Evolutionary conservation across 2,797 vertebrate species (phyloP), one percentile per base, ranked within the genome.

Genomic region (Yasuhikotakia modesta): DNA sequence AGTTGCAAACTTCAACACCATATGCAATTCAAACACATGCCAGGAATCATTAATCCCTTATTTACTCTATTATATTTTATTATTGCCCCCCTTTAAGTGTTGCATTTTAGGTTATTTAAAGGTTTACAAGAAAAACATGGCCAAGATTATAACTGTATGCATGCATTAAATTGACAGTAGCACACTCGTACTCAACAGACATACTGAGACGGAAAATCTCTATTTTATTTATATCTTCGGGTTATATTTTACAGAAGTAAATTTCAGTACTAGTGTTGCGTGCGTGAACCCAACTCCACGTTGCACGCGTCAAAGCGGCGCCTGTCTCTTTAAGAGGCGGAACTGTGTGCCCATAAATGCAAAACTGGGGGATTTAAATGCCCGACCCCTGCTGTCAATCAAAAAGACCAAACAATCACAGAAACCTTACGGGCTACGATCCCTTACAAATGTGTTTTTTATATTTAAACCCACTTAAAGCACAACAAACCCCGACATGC

Each of bases 321-420:
- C 32, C 14, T 71, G 63, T 55, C 78, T 60, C 84, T 87, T 87
- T 86, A 84, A 87, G 76, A 78, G 75, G 77, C 77, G 69, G 60
- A 74, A 85, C 89, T 90, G 90, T 89, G 91, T 91, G 92, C 87
- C 88, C 88, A 79, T 86, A 84, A 87, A 83, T 72, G 88, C 77
- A 82, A 84, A 81, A 88, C 70, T 60, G 88, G 88, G 90, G 94
- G 89, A 95, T 96, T 98, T 98, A 97, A 98, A 98, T 95, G 90
- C 90, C 93, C 91, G 48, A 80, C 77, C 82, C 85, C 84, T 89
- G 87, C 93, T 95, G 96, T 96, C 95, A 96, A 96, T 97, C 94
- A 96, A 92, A 76, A 86, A 86, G 76, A 84, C 85, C 87, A 87
- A 89, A 89, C 90, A 90, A 93, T 90, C 93, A 91, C 89, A 91